Percentiles rank a stretch among this genome's conserved stretches.
These are phyloP conservation scores for Microctenopoma stevenorrisi DNA, from an alignment of 2,797 vertebrate species.

Conservation along the genomic window DNA sequence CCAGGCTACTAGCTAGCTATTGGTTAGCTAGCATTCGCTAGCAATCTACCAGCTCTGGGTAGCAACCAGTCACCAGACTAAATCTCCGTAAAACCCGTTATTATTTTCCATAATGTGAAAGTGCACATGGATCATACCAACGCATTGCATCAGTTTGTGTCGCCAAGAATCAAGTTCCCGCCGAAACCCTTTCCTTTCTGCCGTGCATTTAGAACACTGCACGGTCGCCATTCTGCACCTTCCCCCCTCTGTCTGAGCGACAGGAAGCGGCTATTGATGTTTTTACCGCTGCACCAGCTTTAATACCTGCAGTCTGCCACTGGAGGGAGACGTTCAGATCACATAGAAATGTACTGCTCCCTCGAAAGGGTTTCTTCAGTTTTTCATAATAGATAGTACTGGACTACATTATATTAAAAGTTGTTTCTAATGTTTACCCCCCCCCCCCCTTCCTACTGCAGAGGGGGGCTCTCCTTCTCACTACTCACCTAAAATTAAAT, in stretches of 20 bases:
- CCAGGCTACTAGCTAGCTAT: constrained; percentile 42
- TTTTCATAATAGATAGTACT: no score
- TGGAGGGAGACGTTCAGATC: constrained; percentile 1
- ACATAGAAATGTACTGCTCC: no score
- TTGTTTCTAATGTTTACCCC: no score
- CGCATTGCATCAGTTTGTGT: constrained; percentile 95
- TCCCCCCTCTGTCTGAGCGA: constrained; percentile 58
- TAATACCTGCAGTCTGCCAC: background rate
- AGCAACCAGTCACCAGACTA: constrained; percentile 16
- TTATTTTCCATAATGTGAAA: constrained; percentile 39
- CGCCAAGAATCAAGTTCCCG: constrained; percentile 98
- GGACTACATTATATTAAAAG: no score
- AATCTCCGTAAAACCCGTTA: background rate
- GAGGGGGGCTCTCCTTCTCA: no score
- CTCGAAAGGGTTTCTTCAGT: no score
- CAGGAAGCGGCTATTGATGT: constrained; percentile 29
- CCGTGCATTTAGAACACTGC: constrained; percentile 95
- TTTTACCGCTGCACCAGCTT: background rate
- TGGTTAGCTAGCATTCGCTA: constrained; percentile 53
- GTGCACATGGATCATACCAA: constrained; percentile 86
- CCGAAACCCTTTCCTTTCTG: constrained; percentile 95
- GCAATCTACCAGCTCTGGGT: constrained; percentile 28
- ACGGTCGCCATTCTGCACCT: constrained; percentile 96
- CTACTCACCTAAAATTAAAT: background rate
- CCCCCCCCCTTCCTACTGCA: no score